Conservation (phyloP, 1,140 invertebrate genomes). For the Eueides isabella region DNA sequence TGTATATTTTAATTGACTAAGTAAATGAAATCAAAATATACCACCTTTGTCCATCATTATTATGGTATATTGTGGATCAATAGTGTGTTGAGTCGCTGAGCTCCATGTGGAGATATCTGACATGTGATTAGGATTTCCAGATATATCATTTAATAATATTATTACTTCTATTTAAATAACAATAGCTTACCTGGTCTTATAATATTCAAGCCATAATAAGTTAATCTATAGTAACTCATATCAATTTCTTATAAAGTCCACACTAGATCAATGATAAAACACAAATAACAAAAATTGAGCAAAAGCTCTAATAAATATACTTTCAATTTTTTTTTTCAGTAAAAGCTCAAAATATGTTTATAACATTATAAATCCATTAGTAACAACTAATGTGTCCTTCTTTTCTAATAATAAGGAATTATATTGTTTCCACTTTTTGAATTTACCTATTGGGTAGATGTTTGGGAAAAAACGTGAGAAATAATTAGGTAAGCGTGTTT, state of each 20-base stretch:
- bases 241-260: background rate
- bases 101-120: too few species aligned
- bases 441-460: background rate
- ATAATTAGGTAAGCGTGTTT: background rate
- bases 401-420: background rate
- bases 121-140: too few species aligned
- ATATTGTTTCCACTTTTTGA: background rate
- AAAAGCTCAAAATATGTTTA: background rate
- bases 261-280: background rate
- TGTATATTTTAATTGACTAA: too few species aligned
- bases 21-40: too few species aligned
- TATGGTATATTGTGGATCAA: too few species aligned
- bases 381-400: background rate
- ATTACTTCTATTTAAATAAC: background rate
- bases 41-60: too few species aligned
- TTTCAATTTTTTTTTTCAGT: background rate
- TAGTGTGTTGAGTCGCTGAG: too few species aligned
- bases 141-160: background rate
- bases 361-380: background rate
- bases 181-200: background rate
- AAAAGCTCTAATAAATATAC: background rate
- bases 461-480: background rate
- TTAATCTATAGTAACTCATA: conserved; percentile 4
- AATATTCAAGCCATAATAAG: background rate
- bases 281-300: background rate